Evolutionary conservation across 1,140 invertebrate species (phyloP).

Genomic region (Saccostrea glomerata): DNA sequence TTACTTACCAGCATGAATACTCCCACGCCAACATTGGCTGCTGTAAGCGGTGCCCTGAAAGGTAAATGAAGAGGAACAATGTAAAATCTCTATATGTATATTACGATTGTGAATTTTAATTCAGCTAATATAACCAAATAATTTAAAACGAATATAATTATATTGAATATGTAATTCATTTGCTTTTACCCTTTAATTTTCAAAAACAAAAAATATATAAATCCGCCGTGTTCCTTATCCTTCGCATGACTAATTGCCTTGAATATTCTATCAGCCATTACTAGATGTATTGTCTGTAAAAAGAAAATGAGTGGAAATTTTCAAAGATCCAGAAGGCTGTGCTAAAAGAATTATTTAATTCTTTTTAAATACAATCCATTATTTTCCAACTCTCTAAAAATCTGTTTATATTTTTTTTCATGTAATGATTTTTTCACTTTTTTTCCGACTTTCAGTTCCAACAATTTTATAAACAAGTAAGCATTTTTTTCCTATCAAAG

Average conservation of each 20-base stretch:
- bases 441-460: too few relatives aligned
- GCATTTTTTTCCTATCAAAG: too few relatives aligned
- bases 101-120: not conserved
- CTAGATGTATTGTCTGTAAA: not conserved
- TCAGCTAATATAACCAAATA: not conserved
- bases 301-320: not conserved
- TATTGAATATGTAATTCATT: not conserved
- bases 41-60: not conserved
- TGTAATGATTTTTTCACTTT: too few relatives aligned
- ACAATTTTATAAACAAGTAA: too few relatives aligned
- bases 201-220: not conserved
- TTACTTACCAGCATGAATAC: not conserved
- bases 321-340: not conserved
- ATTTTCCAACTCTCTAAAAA: too few relatives aligned
- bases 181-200: not conserved
- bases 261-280: constrained; percentile 21
- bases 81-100: not conserved
- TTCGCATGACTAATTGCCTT: not conserved
- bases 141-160: not conserved
- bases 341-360: not conserved
- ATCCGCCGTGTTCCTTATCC: not conserved
- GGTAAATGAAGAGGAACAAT: not conserved
- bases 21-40: not conserved
- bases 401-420: too few relatives aligned
- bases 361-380: too few relatives aligned